phyloP scores from a whole-genome alignment of 2,888 invertebrate species.

The Pycnomerus fuliginosus region DNA sequence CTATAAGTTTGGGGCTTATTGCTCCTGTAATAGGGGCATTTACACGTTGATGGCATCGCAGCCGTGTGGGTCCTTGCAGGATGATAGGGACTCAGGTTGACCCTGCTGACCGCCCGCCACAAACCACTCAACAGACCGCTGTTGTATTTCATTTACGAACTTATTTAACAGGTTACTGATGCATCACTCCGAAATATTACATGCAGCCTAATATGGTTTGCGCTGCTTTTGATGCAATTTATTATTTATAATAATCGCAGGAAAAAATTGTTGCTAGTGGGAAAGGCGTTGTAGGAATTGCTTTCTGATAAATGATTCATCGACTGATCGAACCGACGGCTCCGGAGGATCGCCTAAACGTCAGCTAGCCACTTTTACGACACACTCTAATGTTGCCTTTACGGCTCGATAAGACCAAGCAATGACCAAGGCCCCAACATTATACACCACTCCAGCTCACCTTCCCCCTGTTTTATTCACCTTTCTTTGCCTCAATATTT shows the following conservation, averaged over 20 bases:
- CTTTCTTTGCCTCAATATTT: no score
- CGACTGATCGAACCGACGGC: slow-evolving; percentile 39
- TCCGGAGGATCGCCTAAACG: slow-evolving; percentile 30
- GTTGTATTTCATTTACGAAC: slow-evolving; percentile 10
- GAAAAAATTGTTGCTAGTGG: background rate
- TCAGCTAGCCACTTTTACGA: slow-evolving; percentile 46
- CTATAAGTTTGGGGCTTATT: slow-evolving; percentile 49
- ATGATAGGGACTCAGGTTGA: slow-evolving; percentile 27
- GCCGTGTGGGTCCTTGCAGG: slow-evolving; percentile 37
- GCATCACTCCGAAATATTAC: no score
- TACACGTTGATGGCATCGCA: slow-evolving; percentile 49
- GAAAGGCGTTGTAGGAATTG: slow-evolving; percentile 5
- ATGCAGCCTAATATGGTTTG: no score
- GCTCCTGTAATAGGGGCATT: slow-evolving; percentile 49
- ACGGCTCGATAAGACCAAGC: slow-evolving; percentile 47
- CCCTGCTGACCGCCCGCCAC: slow-evolving; percentile 17
- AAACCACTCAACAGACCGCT: slow-evolving; percentile 15
- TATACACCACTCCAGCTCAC: no score
- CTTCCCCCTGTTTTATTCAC: no score
- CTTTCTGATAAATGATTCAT: slow-evolving; percentile 50
- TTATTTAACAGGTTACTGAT: slow-evolving; percentile 2
- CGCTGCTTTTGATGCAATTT: no score
- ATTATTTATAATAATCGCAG: no score
- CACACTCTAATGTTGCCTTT: slow-evolving; percentile 47
- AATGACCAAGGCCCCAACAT: slow-evolving; percentile 32